phyloP scores from a whole-genome alignment of 2,113 vertebrate species.

The Bufo bufo region DNA sequence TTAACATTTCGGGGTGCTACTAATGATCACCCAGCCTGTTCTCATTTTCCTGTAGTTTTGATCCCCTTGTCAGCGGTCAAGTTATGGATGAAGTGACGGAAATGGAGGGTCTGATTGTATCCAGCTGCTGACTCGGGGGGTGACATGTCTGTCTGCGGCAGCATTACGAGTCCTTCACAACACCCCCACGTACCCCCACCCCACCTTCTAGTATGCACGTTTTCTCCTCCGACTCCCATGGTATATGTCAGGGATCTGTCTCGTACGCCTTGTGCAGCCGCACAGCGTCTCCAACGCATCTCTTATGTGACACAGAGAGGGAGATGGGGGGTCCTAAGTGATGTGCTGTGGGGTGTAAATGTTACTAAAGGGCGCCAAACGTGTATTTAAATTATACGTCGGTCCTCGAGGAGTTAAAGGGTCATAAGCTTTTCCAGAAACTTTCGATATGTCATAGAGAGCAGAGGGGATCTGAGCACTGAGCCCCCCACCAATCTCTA shows the following conservation, averaged over 20 bases:
- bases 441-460: too few species aligned
- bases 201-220: too few species aligned
- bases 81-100: slow-evolving; percentile 77
- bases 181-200: not conserved
- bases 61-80: slow-evolving; percentile 70
- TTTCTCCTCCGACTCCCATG: not conserved
- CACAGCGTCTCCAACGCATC: not conserved
- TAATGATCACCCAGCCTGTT: slow-evolving; percentile 69
- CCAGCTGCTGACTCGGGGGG: slow-evolving; percentile 75
- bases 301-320: not conserved
- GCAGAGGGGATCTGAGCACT: too few species aligned
- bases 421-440: too few species aligned
- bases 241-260: not conserved
- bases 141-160: slow-evolving; percentile 48
- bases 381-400: too few species aligned
- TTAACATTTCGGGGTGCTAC: slow-evolving; percentile 61
- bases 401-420: too few species aligned
- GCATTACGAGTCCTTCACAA: not conserved
- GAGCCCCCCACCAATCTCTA: too few species aligned
- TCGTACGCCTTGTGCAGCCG: not conserved
- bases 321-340: not conserved
- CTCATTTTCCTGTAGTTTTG: slow-evolving; percentile 70
- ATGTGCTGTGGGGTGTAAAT: not conserved
- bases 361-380: too few species aligned
- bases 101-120: slow-evolving; percentile 74